phyloP scores from a whole-genome alignment of 2,113 vertebrate genomes.

The Pycnonotus jocosus region DNA sequence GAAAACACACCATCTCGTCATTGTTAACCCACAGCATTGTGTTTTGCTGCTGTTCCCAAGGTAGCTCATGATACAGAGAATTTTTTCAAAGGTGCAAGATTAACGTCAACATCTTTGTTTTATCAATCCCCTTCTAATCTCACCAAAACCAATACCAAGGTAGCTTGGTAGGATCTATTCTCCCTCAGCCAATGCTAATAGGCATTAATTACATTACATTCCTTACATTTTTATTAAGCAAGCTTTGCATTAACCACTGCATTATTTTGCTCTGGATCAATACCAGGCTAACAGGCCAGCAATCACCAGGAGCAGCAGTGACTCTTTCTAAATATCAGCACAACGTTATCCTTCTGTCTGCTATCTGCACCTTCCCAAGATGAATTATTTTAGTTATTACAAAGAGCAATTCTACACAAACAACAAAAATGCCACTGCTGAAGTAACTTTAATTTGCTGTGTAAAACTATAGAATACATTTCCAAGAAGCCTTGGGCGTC shows the following conservation, averaged over 20 bases:
- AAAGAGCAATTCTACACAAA: neutral
- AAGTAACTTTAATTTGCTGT: neutral
- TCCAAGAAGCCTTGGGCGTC: neutral
- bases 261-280: slow-evolving; percentile 26
- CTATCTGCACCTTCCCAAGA: neutral
- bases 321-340: neutral
- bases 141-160: neutral
- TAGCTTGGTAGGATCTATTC: neutral
- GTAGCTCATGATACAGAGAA: accelerated
- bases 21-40: neutral
- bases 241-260: neutral
- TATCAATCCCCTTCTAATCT: neutral
- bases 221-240: neutral
- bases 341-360: neutral
- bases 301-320: neutral
- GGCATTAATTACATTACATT: slow-evolving; percentile 18
- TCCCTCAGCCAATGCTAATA: neutral
- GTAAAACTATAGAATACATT: slow-evolving; percentile 6
- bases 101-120: neutral
- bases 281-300: slow-evolving; percentile 11
- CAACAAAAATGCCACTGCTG: neutral
- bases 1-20: neutral
- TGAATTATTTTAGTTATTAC: neutral
- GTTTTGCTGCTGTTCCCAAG: neutral
- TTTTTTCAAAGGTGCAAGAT: neutral